Evolutionary conservation across 2,113 vertebrate genomes (phyloP), one percentile per base, ranked within the genome.

Genomic region (Limanda limanda): DNA sequence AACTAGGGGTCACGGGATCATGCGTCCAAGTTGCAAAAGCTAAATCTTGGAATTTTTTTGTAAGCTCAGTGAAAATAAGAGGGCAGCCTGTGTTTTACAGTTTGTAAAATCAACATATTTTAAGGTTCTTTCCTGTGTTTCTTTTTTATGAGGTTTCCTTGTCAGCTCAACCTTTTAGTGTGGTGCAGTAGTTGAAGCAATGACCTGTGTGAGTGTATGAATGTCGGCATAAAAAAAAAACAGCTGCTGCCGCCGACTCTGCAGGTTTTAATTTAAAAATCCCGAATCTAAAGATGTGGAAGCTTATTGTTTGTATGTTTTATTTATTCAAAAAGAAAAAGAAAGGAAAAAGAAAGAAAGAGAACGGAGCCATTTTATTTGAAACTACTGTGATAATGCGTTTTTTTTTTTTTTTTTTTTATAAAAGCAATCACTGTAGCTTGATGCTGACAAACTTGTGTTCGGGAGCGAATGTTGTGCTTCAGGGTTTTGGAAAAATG

Each of bases 401-500:
- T 90, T 91, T 93, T 89, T 51, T 18, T 48, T 93, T 89, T 90
- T 91, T 93, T 89, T 51, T 48, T 48, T 25, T 93, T 88, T 67
- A 70, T 83, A 88, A 90, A 90, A 90, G 85, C 87, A 84, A 77
- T 86, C 71, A 86, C 80, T 91, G 91, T 90, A 92, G 91, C 90
- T 83, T 79, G 74, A 86, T 65, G 86, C 74, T 87, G 74, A 58
- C 52, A 77, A 82, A 60, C 52, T 89, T 84, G 54, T 17, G 79
- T 84, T 69, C 72, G 63, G 60, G 84, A 76, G 70, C 69, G 84
- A 87, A 75, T 80, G 77, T 31, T 37, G 80, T 79, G 7, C 13
- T 69, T 74, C 74, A 65, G 79, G 81, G 70, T 82, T 77, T 14
- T 61, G 59, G 67, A 67, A 82, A 71, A 69, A 66, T 79, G 75